phyloP scores from a whole-genome alignment of 2,888 invertebrate species.

The Ptychoptera contaminata region DNA sequence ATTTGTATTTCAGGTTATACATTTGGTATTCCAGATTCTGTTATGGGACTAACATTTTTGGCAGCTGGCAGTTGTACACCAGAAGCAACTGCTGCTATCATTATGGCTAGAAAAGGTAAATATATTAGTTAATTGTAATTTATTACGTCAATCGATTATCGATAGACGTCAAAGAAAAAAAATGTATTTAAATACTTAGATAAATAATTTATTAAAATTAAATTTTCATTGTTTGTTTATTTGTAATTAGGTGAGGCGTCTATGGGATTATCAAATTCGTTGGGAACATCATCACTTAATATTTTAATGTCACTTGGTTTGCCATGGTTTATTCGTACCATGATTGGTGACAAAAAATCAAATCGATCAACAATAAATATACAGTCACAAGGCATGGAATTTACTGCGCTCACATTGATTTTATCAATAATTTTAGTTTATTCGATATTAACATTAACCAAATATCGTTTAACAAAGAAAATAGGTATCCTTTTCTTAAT shows the following conservation, averaged over 20 bases:
- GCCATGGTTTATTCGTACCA: slow-evolving; percentile 69
- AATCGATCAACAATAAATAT: slow-evolving; percentile 38
- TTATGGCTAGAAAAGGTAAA: slow-evolving; percentile 71
- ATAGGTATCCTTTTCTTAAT: slow-evolving; percentile 49
- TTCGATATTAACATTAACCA: slow-evolving; percentile 46
- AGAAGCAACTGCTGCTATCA: slow-evolving; percentile 61
- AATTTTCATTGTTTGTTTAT: too few species aligned
- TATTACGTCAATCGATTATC: too few species aligned
- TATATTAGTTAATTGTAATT: not conserved
- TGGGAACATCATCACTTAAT: slow-evolving; percentile 75
- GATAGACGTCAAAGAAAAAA: too few species aligned
- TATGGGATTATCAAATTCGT: slow-evolving; percentile 73
- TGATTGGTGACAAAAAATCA: slow-evolving; percentile 8
- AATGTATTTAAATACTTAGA: too few species aligned
- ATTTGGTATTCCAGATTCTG: slow-evolving; percentile 65
- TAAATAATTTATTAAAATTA: not conserved
- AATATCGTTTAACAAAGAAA: slow-evolving; percentile 50
- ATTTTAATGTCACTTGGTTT: slow-evolving; percentile 67
- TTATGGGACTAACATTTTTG: slow-evolving; percentile 82
- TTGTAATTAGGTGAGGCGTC: slow-evolving; percentile 52
- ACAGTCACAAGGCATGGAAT: slow-evolving; percentile 64
- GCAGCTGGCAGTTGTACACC: slow-evolving; percentile 85
- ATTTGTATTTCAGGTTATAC: slow-evolving; percentile 41
- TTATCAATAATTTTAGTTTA: slow-evolving; percentile 57
- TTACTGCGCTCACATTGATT: slow-evolving; percentile 63